Evolutionary conservation across 1,140 invertebrate species (phyloP), one percentile per base, ranked within the genome.

Genomic region (Pteromalus puparum): DNA sequence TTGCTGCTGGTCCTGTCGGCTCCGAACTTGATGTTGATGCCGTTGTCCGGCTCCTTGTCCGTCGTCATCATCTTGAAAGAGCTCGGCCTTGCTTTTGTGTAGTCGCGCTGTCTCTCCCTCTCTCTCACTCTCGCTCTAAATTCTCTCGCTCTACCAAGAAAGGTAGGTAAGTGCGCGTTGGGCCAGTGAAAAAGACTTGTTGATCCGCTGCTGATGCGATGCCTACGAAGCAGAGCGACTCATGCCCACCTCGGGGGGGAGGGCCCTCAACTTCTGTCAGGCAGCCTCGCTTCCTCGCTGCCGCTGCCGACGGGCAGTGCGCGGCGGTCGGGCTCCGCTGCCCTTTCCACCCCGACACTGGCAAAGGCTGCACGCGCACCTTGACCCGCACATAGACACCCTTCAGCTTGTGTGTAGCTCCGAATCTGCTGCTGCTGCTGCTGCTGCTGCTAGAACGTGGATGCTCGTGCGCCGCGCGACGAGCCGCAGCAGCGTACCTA

Each of bases 1-100:
- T 80, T 88, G 15, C 53, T 79, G 61, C 53, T 79, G 61, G 53
- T 78, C 34, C 61, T 84, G 38, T 86, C 88, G 18, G 88, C 34
- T n/a, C 89, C 90, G 81, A 92, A 91, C 85, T 91, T 91, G 80
- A 92, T 92, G 88, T 90, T 91, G 84, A 92, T 91, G 65, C 92
- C 92, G 89, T 92, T 91, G 89, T 92, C 91, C 83, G 90, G 90
- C 83, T 92, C 91, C 87, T 91, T 90, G 86, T 91, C 88, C 74
- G 89, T 89, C 88, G 88, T 88, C 90, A 91, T 90, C 84, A 84
- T 90, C 83, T 86, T 53, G 83, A 87, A 61, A n/a, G 48, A 34
- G 30, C 83, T 81, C 87, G 74, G 85, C 88, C 86, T 86, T 85
- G 70, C 75, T 42, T 42, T 34, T 34, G 30, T 5, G 3, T 34